These are phyloP conservation scores for Zosterops pallidus DNA, from an alignment of 2,113 vertebrate species.

Conservation along the genomic window DNA sequence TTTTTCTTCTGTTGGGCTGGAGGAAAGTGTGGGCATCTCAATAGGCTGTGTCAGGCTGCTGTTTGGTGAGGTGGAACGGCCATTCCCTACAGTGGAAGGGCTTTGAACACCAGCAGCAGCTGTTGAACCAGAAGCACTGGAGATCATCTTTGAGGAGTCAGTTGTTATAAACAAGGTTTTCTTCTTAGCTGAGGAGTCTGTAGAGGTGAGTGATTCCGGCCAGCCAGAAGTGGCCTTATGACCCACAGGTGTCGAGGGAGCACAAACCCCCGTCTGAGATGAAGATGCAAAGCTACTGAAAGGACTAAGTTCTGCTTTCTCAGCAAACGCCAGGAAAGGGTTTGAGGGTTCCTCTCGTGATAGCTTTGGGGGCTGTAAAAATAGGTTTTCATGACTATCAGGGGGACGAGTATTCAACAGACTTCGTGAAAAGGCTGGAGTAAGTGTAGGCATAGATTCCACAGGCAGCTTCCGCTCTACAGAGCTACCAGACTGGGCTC, in stretches of 20 bases:
- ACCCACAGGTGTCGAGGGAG: conserved; percentile 60
- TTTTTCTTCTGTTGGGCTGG: conserved; percentile 83
- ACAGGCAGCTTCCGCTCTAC: conserved; percentile 78
- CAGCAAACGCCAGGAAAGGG: conserved; percentile 90
- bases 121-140: conserved; percentile 78
- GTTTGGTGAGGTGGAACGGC: conserved; percentile 78
- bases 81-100: conserved; percentile 75
- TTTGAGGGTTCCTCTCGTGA: conserved; percentile 89
- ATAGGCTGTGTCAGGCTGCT: conserved; percentile 77
- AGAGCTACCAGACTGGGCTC: conserved; percentile 80
- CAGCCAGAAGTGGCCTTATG: conserved; percentile 72
- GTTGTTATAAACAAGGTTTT: conserved; percentile 89
- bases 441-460: conserved; percentile 84
- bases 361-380: conserved; percentile 89
- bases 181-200: conserved; percentile 78
- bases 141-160: conserved; percentile 87
- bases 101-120: conserved; percentile 76
- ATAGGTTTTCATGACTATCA: conserved; percentile 93
- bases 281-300: conserved; percentile 86
- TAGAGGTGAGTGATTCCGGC: conserved; percentile 70
- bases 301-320: conserved; percentile 84
- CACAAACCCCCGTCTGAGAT: conserved; percentile 68
- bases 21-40: conserved; percentile 85
- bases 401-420: conserved; percentile 73
- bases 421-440: conserved; percentile 83